phyloP scores from a whole-genome alignment of 2,888 invertebrate genomes.

The Cancer borealis region DNA sequence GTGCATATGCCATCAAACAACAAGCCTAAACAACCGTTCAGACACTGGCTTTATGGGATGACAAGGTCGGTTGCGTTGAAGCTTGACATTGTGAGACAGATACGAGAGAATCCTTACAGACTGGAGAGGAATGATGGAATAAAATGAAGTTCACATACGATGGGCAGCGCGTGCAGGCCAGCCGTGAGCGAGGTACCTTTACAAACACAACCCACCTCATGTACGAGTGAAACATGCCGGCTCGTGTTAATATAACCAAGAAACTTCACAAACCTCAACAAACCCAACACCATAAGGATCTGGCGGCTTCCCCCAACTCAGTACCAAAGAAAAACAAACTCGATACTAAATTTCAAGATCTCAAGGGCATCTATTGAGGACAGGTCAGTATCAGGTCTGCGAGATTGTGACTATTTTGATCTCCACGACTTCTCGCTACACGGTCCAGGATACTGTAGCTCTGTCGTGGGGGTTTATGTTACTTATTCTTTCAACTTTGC shows the following conservation, averaged over 20 bases:
- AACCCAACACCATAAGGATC: neutral
- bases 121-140: neutral
- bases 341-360: conserved; percentile 34
- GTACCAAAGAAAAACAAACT: conserved; percentile 39
- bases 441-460: neutral
- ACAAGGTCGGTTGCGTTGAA: neutral
- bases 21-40: neutral
- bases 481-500: neutral
- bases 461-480: neutral
- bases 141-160: neutral
- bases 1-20: neutral
- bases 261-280: neutral
- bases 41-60: neutral
- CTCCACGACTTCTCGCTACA: neutral
- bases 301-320: conserved; percentile 31
- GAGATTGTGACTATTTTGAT: neutral
- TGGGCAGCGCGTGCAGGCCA: neutral
- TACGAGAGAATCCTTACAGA: neutral
- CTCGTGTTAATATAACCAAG: neutral
- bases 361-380: conserved; percentile 27
- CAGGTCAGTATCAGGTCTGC: neutral
- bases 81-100: neutral
- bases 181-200: neutral
- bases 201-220: neutral
- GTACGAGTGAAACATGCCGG: neutral